Base-by-base conservation (phyloP, 1,140 invertebrate genomes). In the Notospermus geniculatus region DNA sequence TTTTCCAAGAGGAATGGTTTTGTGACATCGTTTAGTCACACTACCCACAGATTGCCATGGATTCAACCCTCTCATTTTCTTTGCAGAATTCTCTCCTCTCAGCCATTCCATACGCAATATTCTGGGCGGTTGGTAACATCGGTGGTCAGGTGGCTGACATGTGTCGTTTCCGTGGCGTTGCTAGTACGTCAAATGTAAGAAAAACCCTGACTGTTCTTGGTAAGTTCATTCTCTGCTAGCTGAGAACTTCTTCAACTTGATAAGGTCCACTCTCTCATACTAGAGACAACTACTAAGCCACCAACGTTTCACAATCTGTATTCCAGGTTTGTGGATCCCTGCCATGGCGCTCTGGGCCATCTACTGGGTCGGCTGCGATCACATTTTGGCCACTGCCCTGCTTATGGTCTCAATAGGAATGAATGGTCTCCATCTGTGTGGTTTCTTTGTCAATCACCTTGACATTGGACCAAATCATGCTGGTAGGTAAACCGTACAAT, bases 21-120 rank as follows among this genome's bases (percentile, higher is more conserved):
- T n/a, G n/a, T n/a, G n/a, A n/a, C n/a, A n/a, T n/a, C n/a, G n/a
- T n/a, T n/a, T n/a, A n/a, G n/a, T 36, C 32, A 36, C 32, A 36
- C 5, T 36, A 7, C 4, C 32, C 32, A 4, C 32, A 7, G 32
- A 36, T 15, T 15, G 15, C n/a, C 4, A 36, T 36, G 32, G 32
- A 7, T 7, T 7, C 15, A 4, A 7, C 1, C 43, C 32, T 46
- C 2, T 28, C 29, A 2, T 23, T 36, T 30, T 13, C 53, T n/a
- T 46, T 61, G n/a, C 76, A 91, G 91, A 92, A 94, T 77, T 91
- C 91, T 23, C 79, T 93, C 0, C 80, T 92, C 45, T 92, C 91
- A 1, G 91, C 91, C 27, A 80, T 95, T 57, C 92, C 92, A 5
- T 94, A 93, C 79, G 71, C 93, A 45, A 87, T 88, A 1, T 91